Base-by-base conservation (phyloP, 2,888 invertebrate genomes). In the Dicranocentrus wangi region DNA sequence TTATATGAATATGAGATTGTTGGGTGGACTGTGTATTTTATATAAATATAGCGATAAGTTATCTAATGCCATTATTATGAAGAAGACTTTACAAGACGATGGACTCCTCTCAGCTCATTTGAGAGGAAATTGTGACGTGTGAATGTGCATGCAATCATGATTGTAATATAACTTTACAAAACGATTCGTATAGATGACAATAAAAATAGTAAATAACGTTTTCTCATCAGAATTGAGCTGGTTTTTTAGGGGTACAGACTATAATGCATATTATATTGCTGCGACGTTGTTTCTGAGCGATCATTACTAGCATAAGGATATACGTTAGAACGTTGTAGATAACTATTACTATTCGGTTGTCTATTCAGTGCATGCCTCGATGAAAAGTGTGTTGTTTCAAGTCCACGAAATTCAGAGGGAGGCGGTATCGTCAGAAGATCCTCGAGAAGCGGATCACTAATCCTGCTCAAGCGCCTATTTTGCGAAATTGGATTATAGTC, bases 371-470 rank as follows among this genome's bases (percentile, higher is more conserved):
- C 27, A 60, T 68, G 68, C 21, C 73, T 65, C 17, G 55, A n/a
- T n/a, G n/a, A 53, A 8, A 60, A 60, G 3, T 60, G 60, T 1
- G n/a, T 28, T 15, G 60, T 17, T 15, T 25, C 43, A 19, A 23
- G 19, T 51, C 76, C 81, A 13, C 63, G 72, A 70, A 77, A 83
- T 23, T 77, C 78, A 0, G 73, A 70, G 1, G 83, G 83, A n/a
- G 83, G 83, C 0, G 83, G 81, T 63, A 83, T 82, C 15, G 77
- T 66, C 0, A 68, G 39, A 3, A 82, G 63, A 0, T 82, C 82
- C 7, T 77, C 77, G 27, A 77, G n/a, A 19, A 65, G 17, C 0
- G 71, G 65, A 42, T 68, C 79, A 8, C 53, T 23, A 19, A 32
- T 0, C 28, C 42, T 25, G 27, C 27, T 23, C 23, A 43, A 39